Conservation (phyloP, 1,140 invertebrate species). For the Ips typographus region DNA sequence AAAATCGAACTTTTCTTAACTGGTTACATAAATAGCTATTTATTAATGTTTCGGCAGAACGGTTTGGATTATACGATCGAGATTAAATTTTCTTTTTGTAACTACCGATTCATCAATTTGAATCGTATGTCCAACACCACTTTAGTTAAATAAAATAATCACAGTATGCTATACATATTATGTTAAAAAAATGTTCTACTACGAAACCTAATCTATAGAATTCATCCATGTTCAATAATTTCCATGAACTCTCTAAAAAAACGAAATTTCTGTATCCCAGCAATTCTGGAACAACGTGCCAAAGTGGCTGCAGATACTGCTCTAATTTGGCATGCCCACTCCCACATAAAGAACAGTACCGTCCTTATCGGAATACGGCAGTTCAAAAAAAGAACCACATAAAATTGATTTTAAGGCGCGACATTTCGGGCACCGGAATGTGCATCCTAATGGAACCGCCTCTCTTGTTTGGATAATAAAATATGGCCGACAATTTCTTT, state of each 20-base stretch:
- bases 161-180: conserved; percentile 1
- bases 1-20: too few species aligned
- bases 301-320: background rate
- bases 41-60: too few species aligned
- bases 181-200: background rate
- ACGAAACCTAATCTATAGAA: background rate
- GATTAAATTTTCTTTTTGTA: background rate
- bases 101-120: background rate
- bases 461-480: too few species aligned
- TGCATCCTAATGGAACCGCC: too few species aligned
- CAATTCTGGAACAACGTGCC: background rate
- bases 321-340: background rate
- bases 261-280: background rate
- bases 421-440: too few species aligned
- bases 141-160: background rate
- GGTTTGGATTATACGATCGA: too few species aligned
- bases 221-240: background rate
- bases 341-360: background rate
- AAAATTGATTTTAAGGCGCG: too few species aligned
- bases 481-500: too few species aligned
- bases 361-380: too few species aligned
- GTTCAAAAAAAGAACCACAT: too few species aligned
- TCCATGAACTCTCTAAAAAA: background rate
- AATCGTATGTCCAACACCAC: background rate
- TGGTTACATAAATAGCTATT: too few species aligned